Base-by-base conservation (phyloP, 1,140 invertebrate species). In the Pseudomyrmex concolor region DNA sequence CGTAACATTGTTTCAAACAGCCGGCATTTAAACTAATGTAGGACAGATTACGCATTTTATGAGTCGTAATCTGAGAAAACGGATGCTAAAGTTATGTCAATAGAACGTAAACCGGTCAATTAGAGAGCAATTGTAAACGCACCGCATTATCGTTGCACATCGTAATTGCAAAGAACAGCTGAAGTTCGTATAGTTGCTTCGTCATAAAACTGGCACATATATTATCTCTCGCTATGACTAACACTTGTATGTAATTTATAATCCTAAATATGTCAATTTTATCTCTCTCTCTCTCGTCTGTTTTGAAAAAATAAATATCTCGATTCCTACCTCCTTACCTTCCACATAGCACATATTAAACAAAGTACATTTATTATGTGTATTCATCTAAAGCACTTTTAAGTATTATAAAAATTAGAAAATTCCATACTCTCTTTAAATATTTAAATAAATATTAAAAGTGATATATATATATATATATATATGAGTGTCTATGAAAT, bases 31-130 rank as follows among this genome's bases (percentile, higher is more conserved):
- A 22, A 67, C 54, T 59, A 80, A 80, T 80, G 76, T 71, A 66
- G 76, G 22, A 50, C 64, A 60, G 54, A 80, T 80, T 80, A 80
- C 66, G 66, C 34, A 45, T 54, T 22, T 71, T 45, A 17, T 57
- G 34, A 64, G 66, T 50, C 76, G 55, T 50, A 60, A 59, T 80
- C 54, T 70, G 76, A 25, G 76, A 71, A 57, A 71, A 80, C 54
- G 76, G 43, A 80, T 55, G 66, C 8, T 59, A 48, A 71, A 71
- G 66, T 80, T 80, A 80, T 70, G 76, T 50, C 76, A 80, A 80
- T 70, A 10, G 66, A 12, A 71, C 76, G 17, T 80, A 80, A 80
- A 55, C 76, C 17, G 13, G 66, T 48, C 76, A 70, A 70, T 80
- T 80, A 80, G n/a, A 19, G 76, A 17, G 43, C 54, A 59, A 80